Base-by-base conservation (phyloP, 2,888 invertebrate genomes). In the Trichacis sp. region DNA sequence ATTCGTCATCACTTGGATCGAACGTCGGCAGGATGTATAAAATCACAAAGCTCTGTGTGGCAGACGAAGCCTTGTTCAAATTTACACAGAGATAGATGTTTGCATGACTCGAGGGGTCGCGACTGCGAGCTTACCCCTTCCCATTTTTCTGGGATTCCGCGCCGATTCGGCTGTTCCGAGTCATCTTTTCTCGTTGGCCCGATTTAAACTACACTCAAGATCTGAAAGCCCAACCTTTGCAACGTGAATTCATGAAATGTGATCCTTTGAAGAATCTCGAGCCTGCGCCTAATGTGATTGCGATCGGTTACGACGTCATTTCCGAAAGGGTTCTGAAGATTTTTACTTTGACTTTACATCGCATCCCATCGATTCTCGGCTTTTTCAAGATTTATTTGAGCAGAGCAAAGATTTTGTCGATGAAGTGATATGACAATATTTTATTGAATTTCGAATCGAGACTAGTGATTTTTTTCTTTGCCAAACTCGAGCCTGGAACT, bases 101-200 rank as follows among this genome's bases (percentile, higher is more conserved):
- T 60, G 65, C 57, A 54, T 61, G 60, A 55, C 60, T 60, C 64
- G 33, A 60, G 52, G 56, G 56, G 57, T 61, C 65, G 57, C 53
- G 53, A 60, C 65, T 56, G 53, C 48, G 58, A 58, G 66, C 66
- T 56, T 52, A 52, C 66, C 59, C 51, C 59, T 60, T 53, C 36
- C 48, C 60, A 55, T 59, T 55, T 59, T 55, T 55, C 18, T 56
- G 12, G 46, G 36, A 62, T 56, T 49, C n/a, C 58, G 50, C 40
- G 18, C 30, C 43, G 43, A 55, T 47, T 48, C 47, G 14, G 17
- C n/a, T n/a, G 29, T 55, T 51, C 48, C 52, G 53, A 54, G 11
- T 52, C 36, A 53, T 54, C 45, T 47, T 56, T 63, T 58, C 59
- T 60, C 59, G 49, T 63, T 59, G 55, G 56, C 59, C 60, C 60